These are phyloP conservation scores for Idaea aversata DNA, from an alignment of 2,888 invertebrate genomes.

Conservation along the genomic window DNA sequence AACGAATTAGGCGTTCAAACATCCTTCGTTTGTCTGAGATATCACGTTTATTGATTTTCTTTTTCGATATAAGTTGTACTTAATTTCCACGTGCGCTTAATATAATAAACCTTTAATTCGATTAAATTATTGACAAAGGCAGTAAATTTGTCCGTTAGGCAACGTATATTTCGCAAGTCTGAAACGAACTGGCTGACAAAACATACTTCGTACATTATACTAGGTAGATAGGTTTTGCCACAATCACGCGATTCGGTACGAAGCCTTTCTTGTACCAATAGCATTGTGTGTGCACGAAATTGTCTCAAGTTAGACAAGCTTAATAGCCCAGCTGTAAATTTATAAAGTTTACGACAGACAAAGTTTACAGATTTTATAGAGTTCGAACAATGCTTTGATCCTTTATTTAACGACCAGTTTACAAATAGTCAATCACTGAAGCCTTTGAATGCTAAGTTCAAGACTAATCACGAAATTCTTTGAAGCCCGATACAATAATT, in stretches of 20 bases:
- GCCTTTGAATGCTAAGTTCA: neutral
- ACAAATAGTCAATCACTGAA: neutral
- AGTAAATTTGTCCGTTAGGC: conserved; percentile 41
- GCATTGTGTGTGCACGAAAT: conserved; percentile 52
- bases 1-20: neutral
- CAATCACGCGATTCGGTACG: conserved; percentile 66
- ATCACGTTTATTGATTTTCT: conserved; percentile 13
- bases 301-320: conserved; percentile 19
- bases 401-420: neutral
- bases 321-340: conserved; percentile 25
- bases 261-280: conserved; percentile 45
- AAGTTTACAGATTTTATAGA: neutral
- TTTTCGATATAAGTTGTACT: conserved; percentile 13
- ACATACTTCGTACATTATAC: conserved; percentile 61
- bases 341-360: conserved; percentile 20
- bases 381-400: neutral
- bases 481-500: neutral
- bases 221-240: conserved; percentile 69
- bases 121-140: conserved; percentile 24
- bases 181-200: conserved; percentile 63
- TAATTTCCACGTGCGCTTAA: conserved; percentile 25
- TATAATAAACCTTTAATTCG: conserved; percentile 19
- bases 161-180: conserved; percentile 65
- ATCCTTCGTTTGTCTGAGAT: conserved; percentile 4
- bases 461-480: neutral